These are phyloP conservation scores for Zenarchopterus dispar DNA, from an alignment of 2,797 vertebrate genomes.

Conservation along the genomic window DNA sequence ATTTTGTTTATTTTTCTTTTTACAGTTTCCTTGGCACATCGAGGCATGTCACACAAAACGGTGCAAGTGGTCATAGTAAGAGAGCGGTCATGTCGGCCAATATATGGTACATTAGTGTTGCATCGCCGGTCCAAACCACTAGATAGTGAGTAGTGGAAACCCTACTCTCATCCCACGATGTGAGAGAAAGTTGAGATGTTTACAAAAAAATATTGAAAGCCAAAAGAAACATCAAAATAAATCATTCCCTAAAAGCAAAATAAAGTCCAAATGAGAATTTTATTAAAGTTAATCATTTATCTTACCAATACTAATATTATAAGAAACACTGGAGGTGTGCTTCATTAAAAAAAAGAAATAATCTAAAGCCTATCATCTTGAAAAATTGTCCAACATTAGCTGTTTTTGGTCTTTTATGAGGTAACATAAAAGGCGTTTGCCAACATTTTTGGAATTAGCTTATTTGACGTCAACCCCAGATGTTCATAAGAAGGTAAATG, in stretches of 20 bases:
- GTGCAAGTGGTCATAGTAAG: constrained; percentile 22
- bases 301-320: too few relatives aligned
- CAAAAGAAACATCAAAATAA: not conserved
- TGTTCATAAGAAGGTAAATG: too few relatives aligned
- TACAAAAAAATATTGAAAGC: constrained; percentile 30
- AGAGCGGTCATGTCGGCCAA: constrained; percentile 5
- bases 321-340: too few relatives aligned
- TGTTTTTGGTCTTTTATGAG: constrained; percentile 22
- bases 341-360: not conserved
- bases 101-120: constrained; percentile 19
- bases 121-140: constrained; percentile 57
- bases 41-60: constrained; percentile 32
- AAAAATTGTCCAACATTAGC: constrained; percentile 2
- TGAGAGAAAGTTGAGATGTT: constrained; percentile 35
- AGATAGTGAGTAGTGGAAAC: constrained; percentile 27
- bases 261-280: constrained; percentile 6
- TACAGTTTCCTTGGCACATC: constrained; percentile 43
- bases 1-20: constrained; percentile 8
- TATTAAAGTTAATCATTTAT: too few relatives aligned
- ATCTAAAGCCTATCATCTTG: constrained; percentile 10
- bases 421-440: too few relatives aligned
- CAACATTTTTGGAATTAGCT: too few relatives aligned
- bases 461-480: too few relatives aligned
- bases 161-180: constrained; percentile 46
- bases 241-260: constrained; percentile 5